A percentile compares a stretch with the other conserved stretches of the same genome.
Evolutionary conservation across 2,797 vertebrate species (phyloP).

Genomic region (Argentina silus): DNA sequence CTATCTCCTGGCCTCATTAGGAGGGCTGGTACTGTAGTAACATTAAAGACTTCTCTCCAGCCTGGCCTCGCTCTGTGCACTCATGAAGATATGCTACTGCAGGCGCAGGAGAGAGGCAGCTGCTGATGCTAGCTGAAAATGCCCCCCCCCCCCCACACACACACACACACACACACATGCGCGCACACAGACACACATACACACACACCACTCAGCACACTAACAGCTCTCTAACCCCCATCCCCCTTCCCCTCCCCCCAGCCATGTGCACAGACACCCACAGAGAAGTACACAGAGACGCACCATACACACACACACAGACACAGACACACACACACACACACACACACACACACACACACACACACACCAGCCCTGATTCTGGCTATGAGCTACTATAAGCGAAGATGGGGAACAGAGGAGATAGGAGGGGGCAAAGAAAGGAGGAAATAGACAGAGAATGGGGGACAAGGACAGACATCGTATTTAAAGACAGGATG

Average conservation of each 20-base stretch:
- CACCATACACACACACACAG: slow-evolving; percentile 22
- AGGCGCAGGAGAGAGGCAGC: slow-evolving; percentile 86
- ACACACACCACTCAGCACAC: slow-evolving; percentile 79
- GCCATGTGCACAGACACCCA: background rate
- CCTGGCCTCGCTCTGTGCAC: slow-evolving; percentile 65
- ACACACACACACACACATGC: slow-evolving; percentile 7
- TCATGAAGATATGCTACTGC: slow-evolving; percentile 83
- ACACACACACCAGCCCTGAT: slow-evolving; percentile 1
- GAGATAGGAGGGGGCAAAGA: slow-evolving; percentile 7
- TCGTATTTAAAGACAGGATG: background rate
- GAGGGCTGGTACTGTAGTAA: slow-evolving; percentile 77
- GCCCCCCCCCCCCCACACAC: slow-evolving; percentile 67
- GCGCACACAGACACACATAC: background rate
- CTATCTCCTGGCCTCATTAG: slow-evolving; percentile 77
- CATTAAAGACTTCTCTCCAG: slow-evolving; percentile 84
- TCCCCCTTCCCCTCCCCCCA: slow-evolving; percentile 84
- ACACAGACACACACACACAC: slow-evolving; percentile 18
- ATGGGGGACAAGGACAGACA: background rate
- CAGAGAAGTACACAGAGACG: slow-evolving; percentile 7
- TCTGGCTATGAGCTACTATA: slow-evolving; percentile 4
- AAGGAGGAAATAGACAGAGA: background rate
- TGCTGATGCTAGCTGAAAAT: slow-evolving; percentile 94
- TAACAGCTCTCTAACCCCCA: slow-evolving; percentile 66
- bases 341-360: slow-evolving; percentile 11
- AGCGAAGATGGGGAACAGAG: background rate